Conservation (phyloP, 2,888 invertebrate species). For the Aleiodes alternator region DNA sequence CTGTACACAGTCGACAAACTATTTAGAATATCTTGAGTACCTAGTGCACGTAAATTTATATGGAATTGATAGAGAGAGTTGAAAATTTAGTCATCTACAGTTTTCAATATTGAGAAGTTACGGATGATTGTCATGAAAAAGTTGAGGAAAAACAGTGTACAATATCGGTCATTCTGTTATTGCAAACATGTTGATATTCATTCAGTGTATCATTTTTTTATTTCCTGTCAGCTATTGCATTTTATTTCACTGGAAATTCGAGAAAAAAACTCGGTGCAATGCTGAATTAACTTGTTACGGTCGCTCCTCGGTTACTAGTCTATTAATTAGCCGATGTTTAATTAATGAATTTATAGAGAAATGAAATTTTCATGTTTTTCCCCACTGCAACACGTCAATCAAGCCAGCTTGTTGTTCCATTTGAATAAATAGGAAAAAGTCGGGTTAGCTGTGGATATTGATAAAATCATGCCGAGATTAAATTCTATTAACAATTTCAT, state of each 20-base stretch:
- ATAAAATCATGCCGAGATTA: no score
- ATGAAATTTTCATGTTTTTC: neutral
- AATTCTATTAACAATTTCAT: no score
- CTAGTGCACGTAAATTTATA: conserved; percentile 10
- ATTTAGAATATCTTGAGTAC: conserved; percentile 46
- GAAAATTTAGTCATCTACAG: conserved; percentile 4
- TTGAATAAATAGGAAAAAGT: no score
- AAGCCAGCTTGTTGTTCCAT: neutral
- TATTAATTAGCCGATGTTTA: no score
- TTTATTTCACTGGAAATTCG: no score
- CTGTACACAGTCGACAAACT: conserved; percentile 25
- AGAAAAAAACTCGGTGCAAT: no score
- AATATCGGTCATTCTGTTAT: conserved; percentile 32
- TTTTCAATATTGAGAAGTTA: neutral
- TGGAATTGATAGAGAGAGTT: conserved; percentile 10
- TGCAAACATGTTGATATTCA: conserved; percentile 18
- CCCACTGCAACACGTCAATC: neutral
- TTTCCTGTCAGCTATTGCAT: no score
- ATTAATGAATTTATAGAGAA: no score
- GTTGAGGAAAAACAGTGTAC: conserved; percentile 36
- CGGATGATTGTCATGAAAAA: conserved; percentile 37
- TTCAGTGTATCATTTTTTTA: neutral
- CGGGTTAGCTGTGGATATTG: no score
- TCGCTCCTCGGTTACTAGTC: no score
- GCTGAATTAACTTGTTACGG: no score